These are phyloP conservation scores for Dinoponera quadriceps DNA, from an alignment of 1,140 invertebrate genomes.

Conservation along the genomic window DNA sequence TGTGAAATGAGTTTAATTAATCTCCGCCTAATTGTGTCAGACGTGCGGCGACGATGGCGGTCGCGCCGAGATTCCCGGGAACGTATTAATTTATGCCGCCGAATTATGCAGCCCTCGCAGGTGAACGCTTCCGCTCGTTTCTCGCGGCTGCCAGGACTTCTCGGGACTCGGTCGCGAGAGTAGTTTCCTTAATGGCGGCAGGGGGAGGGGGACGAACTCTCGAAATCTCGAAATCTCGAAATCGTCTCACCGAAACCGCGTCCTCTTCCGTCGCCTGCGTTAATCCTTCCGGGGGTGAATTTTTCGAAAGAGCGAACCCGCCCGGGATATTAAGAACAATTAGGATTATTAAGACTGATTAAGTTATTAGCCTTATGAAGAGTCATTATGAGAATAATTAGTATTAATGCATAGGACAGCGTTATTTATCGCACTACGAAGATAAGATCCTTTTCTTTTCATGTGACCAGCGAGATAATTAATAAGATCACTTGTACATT, in stretches of 20 bases:
- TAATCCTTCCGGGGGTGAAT: background rate
- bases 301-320: background rate
- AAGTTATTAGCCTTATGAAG: background rate
- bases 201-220: no score
- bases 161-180: conserved; percentile 59
- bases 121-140: conserved; percentile 76
- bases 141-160: conserved; percentile 56
- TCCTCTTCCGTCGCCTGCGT: background rate
- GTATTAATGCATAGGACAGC: background rate
- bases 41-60: conserved; percentile 65
- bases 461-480: background rate
- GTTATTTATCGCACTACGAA: background rate
- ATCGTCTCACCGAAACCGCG: background rate
- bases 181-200: conserved; percentile 27
- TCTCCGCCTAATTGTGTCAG: conserved; percentile 84
- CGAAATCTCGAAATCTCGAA: conserved; percentile 40
- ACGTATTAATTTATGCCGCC: conserved; percentile 84
- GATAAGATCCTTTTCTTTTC: background rate
- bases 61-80: conserved; percentile 78
- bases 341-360: background rate
- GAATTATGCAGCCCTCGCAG: conserved; percentile 81
- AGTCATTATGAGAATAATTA: background rate
- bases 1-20: conserved; percentile 85
- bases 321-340: background rate
- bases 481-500: background rate